phyloP scores from a whole-genome alignment of 2,113 vertebrate genomes.

The Ovibos moschatus region DNA sequence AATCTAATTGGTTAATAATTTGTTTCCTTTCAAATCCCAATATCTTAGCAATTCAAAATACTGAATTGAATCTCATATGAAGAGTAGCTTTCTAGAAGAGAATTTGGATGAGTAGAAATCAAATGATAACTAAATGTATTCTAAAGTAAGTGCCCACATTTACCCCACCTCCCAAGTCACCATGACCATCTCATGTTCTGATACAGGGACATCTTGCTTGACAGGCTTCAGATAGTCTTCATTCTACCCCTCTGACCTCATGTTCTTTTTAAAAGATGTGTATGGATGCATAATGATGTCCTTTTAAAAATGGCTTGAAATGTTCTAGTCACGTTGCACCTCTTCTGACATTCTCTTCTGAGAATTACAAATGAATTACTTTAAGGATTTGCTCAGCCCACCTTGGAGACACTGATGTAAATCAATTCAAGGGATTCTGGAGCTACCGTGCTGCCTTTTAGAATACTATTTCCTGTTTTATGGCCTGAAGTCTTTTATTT shows the following conservation, averaged over 20 bases:
- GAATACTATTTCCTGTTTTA: background rate
- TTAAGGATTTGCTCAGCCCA: background rate
- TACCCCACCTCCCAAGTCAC: background rate
- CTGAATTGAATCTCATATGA: background rate
- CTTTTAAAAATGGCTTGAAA: background rate
- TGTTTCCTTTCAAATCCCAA: background rate
- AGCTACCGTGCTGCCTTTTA: background rate
- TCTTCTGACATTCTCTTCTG: background rate
- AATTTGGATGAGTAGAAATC: background rate
- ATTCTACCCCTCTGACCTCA: background rate
- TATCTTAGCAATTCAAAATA: background rate
- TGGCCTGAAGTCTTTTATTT: background rate
- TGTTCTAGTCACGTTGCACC: background rate
- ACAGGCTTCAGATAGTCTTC: background rate
- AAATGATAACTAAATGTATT: background rate
- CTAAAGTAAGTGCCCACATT: background rate
- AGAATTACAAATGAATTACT: background rate
- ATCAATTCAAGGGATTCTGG: background rate
- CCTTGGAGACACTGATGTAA: background rate
- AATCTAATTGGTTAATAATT: background rate
- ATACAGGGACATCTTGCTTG: background rate
- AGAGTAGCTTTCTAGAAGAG: background rate
- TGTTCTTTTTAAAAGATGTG: background rate
- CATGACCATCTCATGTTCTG: background rate
- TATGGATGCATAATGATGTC: background rate